Evolutionary conservation across 2,797 vertebrate species (phyloP).

Genomic region (Hyperoplus immaculatus): DNA sequence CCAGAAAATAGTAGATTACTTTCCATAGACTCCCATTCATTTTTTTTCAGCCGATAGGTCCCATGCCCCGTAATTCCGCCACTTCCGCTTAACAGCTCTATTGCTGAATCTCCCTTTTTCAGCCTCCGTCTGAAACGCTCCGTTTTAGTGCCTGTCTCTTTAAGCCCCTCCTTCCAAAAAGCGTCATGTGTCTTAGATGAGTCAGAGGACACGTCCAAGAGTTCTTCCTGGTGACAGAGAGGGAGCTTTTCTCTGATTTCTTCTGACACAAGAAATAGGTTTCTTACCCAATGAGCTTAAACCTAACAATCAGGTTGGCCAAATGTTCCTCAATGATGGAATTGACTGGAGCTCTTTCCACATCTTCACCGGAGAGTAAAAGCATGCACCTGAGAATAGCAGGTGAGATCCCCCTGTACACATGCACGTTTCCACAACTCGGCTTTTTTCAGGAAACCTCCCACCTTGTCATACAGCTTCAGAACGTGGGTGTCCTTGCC

Average conservation of each 20-base stretch:
- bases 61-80: too few species aligned
- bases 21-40: too few species aligned
- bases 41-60: too few species aligned
- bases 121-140: too few species aligned
- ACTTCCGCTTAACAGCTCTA: too few species aligned
- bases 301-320: conserved; percentile 13
- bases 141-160: too few species aligned
- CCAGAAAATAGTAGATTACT: too few species aligned
- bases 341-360: background rate
- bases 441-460: conserved; percentile 32
- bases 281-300: conserved; percentile 28
- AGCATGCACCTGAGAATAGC: conserved; percentile 22
- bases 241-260: conserved; percentile 27
- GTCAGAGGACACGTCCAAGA: conserved; percentile 22
- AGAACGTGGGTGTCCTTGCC: conserved; percentile 6
- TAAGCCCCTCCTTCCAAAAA: too few species aligned
- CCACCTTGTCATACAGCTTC: conserved; percentile 28
- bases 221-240: conserved; percentile 19
- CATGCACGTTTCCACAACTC: conserved; percentile 26
- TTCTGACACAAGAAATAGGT: conserved; percentile 20
- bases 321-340: conserved; percentile 7
- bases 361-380: conserved; percentile 8
- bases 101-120: too few species aligned
- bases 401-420: conserved; percentile 4
- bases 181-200: too few species aligned